Base-by-base conservation (phyloP, 2,797 vertebrate species). In the Lepus townsendii region DNA sequence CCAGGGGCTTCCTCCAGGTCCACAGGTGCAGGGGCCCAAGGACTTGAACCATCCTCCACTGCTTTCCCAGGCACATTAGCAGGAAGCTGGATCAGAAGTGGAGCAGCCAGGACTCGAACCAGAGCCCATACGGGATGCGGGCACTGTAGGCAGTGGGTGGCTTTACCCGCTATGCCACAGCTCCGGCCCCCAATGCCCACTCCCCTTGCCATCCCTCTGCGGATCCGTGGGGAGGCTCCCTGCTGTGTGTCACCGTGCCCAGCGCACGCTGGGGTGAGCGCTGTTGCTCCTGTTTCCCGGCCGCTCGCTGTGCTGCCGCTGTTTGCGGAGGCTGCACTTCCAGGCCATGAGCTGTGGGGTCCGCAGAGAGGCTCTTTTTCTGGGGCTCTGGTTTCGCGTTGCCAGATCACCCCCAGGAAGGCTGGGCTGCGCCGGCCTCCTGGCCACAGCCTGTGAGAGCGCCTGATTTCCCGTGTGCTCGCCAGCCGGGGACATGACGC, bases 331-430 rank as follows among this genome's bases (percentile, higher is more conserved):
- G 84, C 52, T 71, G 52, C 27, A 3, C 80, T 91, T 85, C 75
- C 35, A 60, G 63, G 87, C 22, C 0, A 83, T 71, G 83, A 80
- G 50, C 75, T 32, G n/a, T 16, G 63, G 73, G 85, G 69, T 94
- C 71, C 91, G 42, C 63, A 60, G 26, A 47, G n/a, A 16, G 5
- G 11, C 68, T 1, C 73, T 65, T 68, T 57, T 78, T 82, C 68
- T 24, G 66, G 52, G 17, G 47, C 71, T 78, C 76, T 83, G 62
- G 63, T 60, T 30, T 1, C 8, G 0, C 52, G 12, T 50, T 38
- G 80, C 79, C 95, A 76, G 12, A 13, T 86, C 35, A n/a, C 24
- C 65, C 57, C 35, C 84, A 78, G 86, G 79, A 71, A 52, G 26
- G 4, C 75, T 77, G 42, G 54, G 68, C 47, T 4, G 22, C 11